Conservation (phyloP, 1,140 invertebrate species). For the Drosophila serrata region DNA sequence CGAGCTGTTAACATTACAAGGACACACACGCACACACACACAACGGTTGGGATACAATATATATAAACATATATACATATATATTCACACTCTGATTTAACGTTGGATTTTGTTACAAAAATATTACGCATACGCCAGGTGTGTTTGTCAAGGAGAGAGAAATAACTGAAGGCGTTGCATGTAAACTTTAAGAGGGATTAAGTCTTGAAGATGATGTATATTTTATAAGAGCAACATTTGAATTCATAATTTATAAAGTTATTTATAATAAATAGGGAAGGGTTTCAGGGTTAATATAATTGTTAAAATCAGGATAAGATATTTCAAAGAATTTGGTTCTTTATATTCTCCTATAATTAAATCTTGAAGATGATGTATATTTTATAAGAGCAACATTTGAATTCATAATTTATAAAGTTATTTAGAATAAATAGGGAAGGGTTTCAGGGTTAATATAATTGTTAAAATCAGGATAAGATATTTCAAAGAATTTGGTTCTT, state of each 20-base stretch:
- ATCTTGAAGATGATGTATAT: neutral
- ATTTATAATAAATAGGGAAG: too few species aligned
- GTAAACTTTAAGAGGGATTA: neutral
- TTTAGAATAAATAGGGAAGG: too few species aligned
- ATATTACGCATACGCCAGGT: slow-evolving; percentile 43
- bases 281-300: too few species aligned
- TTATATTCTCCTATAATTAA: too few species aligned
- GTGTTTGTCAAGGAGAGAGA: slow-evolving; percentile 12
- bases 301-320: too few species aligned
- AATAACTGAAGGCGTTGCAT: neutral
- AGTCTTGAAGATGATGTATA: neutral
- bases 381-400: neutral
- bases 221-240: neutral
- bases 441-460: too few species aligned
- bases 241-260: neutral
- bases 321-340: too few species aligned
- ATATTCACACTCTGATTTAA: neutral
- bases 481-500: too few species aligned
- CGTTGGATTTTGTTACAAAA: slow-evolving; percentile 15
- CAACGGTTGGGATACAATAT: neutral
- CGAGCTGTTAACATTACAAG: slow-evolving; percentile 62
- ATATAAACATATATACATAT: too few species aligned
- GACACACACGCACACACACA: slow-evolving; percentile 23
- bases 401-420: neutral
- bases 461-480: too few species aligned